Evolutionary conservation across 2,113 vertebrate species (phyloP).

Genomic region (Oncorhynchus keta): DNA sequence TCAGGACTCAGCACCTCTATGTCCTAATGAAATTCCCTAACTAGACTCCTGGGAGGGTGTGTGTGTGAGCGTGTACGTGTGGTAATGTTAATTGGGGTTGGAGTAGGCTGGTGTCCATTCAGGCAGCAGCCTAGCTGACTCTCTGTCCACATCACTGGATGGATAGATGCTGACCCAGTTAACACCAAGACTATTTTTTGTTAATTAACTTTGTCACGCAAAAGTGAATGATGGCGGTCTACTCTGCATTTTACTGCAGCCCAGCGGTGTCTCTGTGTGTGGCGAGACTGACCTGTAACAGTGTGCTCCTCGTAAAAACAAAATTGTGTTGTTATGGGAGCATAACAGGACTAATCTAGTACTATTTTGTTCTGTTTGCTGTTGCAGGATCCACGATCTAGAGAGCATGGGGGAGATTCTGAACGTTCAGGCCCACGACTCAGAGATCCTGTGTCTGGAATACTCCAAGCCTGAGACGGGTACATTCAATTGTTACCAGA

Average conservation of each 20-base stretch:
- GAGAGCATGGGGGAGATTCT: slow-evolving; percentile 87
- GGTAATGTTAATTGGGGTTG: not conserved
- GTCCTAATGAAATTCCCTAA: not conserved
- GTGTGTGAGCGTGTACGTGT: no score
- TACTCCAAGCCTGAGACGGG: slow-evolving; percentile 95
- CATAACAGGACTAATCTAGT: no score
- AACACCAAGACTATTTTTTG: not conserved
- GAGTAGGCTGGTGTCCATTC: not conserved
- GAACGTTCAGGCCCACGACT: slow-evolving; percentile 96
- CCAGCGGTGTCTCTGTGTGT: no score
- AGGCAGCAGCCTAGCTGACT: not conserved
- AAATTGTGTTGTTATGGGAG: no score
- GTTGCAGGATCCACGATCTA: slow-evolving; percentile 87
- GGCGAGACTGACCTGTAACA: no score
- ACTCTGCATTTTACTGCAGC: no score
- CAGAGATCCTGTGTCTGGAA: slow-evolving; percentile 93
- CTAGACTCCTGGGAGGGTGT: not conserved
- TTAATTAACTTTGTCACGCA: no score
- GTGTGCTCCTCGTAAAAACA: no score
- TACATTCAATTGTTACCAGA: slow-evolving; percentile 38
- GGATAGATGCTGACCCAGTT: not conserved
- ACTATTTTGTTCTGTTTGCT: not conserved
- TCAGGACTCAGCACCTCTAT: not conserved
- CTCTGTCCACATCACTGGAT: not conserved
- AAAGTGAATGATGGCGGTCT: no score